Percentiles rank a stretch among this genome's conserved stretches.
phyloP scores from a whole-genome alignment of 2,888 invertebrate species.

The Apoda limacodes region DNA sequence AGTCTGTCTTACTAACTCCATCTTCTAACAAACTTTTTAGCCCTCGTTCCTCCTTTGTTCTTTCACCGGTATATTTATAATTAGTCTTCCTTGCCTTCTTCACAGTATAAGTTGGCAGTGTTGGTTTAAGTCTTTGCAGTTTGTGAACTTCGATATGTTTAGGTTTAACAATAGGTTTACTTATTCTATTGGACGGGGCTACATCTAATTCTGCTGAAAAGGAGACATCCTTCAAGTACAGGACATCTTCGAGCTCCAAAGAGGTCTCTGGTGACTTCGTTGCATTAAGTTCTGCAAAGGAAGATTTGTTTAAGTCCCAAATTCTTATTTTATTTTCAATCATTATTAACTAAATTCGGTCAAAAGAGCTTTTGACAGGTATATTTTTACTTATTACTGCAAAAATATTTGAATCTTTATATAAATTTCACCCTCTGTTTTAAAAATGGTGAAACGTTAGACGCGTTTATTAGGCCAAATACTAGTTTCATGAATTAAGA shows the following conservation, averaged over 20 bases:
- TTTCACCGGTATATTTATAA: slow-evolving; percentile 51
- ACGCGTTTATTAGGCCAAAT: too few species aligned
- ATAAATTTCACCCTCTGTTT: too few species aligned
- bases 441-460: too few species aligned
- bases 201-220: slow-evolving; percentile 80
- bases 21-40: slow-evolving; percentile 55
- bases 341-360: too few species aligned
- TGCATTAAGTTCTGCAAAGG: slow-evolving; percentile 80
- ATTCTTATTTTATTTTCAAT: too few species aligned
- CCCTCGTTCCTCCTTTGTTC: slow-evolving; percentile 50
- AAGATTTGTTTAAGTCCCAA: too few species aligned
- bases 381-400: too few species aligned
- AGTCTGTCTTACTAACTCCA: slow-evolving; percentile 52
- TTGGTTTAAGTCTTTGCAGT: slow-evolving; percentile 31
- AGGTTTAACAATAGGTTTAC: slow-evolving; percentile 43
- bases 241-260: slow-evolving; percentile 72
- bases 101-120: slow-evolving; percentile 19
- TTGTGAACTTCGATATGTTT: slow-evolving; percentile 38
- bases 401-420: too few species aligned
- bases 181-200: slow-evolving; percentile 62
- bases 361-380: too few species aligned
- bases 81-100: slow-evolving; percentile 26
- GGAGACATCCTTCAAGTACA: slow-evolving; percentile 83
- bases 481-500: too few species aligned
- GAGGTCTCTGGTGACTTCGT: slow-evolving; percentile 71